Base-by-base conservation (phyloP, 2,113 vertebrate species). In the Etia nguti region DNA sequence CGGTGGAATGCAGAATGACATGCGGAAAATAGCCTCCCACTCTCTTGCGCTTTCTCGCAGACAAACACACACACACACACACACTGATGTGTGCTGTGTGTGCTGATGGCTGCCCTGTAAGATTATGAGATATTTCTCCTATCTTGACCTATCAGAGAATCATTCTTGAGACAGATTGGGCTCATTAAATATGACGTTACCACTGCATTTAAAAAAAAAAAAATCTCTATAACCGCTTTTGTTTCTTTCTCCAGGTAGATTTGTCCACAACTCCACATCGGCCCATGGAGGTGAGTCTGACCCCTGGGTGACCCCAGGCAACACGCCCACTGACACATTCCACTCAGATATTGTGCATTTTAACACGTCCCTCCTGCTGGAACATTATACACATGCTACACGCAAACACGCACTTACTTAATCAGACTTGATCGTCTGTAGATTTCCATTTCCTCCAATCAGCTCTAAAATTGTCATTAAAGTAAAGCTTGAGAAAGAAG, bases 271-370 rank as follows among this genome's bases (percentile, higher is more conserved):
- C 93, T 4, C 93, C 93, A 43, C 95, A 92, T 75, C 94, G 75
- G 16, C 92, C 94, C 24, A 92, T 95, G 9, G 95, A 97, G 95
- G 96, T 97, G 92, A 96, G 96, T 94, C 3, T 54, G 50, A 89
- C 22, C 24, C 41, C 81, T 68, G 38, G 31, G 12, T 85, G 18
- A 79, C 83, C 48, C 8, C 38, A 20, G 10, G 20, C 38, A 57
- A 52, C 81, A 29, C 22, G 15, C 6, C 36, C 13, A 65, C 36
- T 68, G 18, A 81, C 80, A 82, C 79, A 46, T 16, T 77, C 6
- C 60, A 54, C 54, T 43, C 41, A 55, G 4, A 59, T 4, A 13
- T 22, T 57, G 6, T 81, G 15, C 4, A 41, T 48, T 82, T 60
- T 34, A 18, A 36, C 20, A 20, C 1, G 1, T 50, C 11, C 70